These are phyloP conservation scores for Leuctra nigra DNA, from an alignment of 2,888 invertebrate genomes.

Conservation along the genomic window DNA sequence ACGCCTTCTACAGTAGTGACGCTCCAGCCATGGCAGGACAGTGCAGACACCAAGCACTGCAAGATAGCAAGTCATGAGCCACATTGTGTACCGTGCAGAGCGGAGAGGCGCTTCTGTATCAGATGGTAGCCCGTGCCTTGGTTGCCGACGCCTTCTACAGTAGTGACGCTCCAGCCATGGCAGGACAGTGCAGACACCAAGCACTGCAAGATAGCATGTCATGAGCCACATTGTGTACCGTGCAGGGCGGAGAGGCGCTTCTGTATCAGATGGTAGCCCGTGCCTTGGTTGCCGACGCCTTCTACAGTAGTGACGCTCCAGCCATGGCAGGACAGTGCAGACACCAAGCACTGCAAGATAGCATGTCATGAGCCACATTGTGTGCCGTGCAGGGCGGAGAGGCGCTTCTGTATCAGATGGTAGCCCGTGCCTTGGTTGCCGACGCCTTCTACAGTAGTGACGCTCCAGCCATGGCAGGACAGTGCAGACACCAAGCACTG, in stretches of 20 bases:
- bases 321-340: constrained; percentile 54
- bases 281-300: constrained; percentile 57
- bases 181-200: constrained; percentile 57
- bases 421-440: constrained; percentile 59
- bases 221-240: constrained; percentile 69
- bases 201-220: constrained; percentile 51
- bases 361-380: constrained; percentile 75
- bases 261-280: constrained; percentile 63
- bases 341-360: constrained; percentile 59
- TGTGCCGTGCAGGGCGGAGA: constrained; percentile 60
- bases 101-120: constrained; percentile 56
- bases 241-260: constrained; percentile 54
- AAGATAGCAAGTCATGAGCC: constrained; percentile 55
- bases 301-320: constrained; percentile 66
- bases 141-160: constrained; percentile 66
- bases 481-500: constrained; percentile 60
- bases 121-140: constrained; percentile 57
- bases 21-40: constrained; percentile 58
- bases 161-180: constrained; percentile 59
- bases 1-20: constrained; percentile 67
- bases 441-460: constrained; percentile 66
- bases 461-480: constrained; percentile 57
- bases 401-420: constrained; percentile 58
- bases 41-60: constrained; percentile 58
- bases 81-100: constrained; percentile 64